These are phyloP conservation scores for Noturus placidus DNA, from an alignment of 2,113 vertebrate genomes.

Conservation along the genomic window DNA sequence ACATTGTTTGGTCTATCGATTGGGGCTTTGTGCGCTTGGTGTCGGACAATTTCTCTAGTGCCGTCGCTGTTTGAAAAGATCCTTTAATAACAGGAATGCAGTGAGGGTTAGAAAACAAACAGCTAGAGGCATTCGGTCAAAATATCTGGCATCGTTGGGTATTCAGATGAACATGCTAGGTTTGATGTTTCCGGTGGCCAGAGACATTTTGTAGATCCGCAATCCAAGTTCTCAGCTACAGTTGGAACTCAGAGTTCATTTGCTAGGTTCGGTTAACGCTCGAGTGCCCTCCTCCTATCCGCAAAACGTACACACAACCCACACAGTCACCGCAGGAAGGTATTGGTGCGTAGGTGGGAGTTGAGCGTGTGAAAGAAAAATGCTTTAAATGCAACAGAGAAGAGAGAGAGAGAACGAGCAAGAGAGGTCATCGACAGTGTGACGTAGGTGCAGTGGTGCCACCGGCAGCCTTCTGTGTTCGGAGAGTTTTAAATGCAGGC, in stretches of 20 bases:
- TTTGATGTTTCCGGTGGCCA: not conserved
- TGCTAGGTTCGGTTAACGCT: not conserved
- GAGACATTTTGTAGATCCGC: not conserved
- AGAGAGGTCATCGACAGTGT: conserved; percentile 68
- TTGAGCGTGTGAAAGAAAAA: conserved; percentile 31
- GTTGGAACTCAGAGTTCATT: conserved; percentile 15
- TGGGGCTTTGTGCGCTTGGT: not conserved
- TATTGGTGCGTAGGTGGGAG: conserved; percentile 1
- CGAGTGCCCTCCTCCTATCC: not conserved
- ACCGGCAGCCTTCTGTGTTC: conserved; percentile 79
- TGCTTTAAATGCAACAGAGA: conserved; percentile 60
- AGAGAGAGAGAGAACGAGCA: conserved; percentile 59
- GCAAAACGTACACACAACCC: conserved; percentile 25
- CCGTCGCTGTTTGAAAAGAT: not conserved
- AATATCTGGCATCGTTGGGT: not conserved
- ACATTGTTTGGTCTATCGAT: conserved; percentile 5
- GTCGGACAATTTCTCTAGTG: not conserved
- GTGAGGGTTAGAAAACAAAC: no score
- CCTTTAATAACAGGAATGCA: not conserved
- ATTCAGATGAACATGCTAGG: not conserved
- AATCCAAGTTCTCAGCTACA: not conserved
- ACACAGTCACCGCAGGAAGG: not conserved
- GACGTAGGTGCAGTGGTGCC: conserved; percentile 73
- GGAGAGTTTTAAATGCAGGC: conserved; percentile 64
- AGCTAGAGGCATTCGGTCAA: not conserved